Evolutionary conservation across 2,888 invertebrate genomes (phyloP).

Genomic region (Pachliopta kotzebuea): DNA sequence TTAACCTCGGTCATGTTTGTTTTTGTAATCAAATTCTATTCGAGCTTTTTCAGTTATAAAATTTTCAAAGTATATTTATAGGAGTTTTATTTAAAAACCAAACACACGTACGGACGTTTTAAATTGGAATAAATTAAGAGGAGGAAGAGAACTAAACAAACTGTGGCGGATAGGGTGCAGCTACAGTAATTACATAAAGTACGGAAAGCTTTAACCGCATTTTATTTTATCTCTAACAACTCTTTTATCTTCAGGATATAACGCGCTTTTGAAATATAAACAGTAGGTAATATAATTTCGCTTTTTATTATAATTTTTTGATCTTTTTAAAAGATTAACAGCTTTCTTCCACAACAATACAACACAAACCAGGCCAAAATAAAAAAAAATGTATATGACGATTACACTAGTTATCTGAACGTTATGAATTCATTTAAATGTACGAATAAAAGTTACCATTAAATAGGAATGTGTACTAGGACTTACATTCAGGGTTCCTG

Average conservation of each 20-base stretch:
- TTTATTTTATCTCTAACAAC: not conserved
- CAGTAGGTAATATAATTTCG: not conserved
- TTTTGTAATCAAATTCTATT: not conserved
- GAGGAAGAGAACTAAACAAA: slow-evolving; percentile 3
- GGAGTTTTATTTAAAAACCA: slow-evolving; percentile 1
- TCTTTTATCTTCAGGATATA: not conserved
- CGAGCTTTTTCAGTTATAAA: not conserved
- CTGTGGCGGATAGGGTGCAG: not conserved
- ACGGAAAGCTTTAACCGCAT: slow-evolving; percentile 3
- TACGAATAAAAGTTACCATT: too few species aligned
- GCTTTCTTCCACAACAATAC: too few species aligned
- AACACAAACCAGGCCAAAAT: too few species aligned
- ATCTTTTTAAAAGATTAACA: too few species aligned
- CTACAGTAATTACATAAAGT: slow-evolving; percentile 4
- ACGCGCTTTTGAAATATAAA: not conserved
- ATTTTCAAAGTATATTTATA: not conserved
- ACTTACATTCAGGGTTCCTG: too few species aligned
- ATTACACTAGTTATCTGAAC: too few species aligned
- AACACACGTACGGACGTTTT: not conserved
- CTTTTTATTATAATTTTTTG: not conserved
- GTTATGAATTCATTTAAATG: too few species aligned
- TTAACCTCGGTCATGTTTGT: not conserved
- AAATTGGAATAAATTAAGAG: slow-evolving; percentile 5
- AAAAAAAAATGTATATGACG: too few species aligned
- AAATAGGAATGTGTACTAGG: too few species aligned